Conservation (phyloP, 2,113 vertebrate genomes). For the Neogobius melanostomus region DNA sequence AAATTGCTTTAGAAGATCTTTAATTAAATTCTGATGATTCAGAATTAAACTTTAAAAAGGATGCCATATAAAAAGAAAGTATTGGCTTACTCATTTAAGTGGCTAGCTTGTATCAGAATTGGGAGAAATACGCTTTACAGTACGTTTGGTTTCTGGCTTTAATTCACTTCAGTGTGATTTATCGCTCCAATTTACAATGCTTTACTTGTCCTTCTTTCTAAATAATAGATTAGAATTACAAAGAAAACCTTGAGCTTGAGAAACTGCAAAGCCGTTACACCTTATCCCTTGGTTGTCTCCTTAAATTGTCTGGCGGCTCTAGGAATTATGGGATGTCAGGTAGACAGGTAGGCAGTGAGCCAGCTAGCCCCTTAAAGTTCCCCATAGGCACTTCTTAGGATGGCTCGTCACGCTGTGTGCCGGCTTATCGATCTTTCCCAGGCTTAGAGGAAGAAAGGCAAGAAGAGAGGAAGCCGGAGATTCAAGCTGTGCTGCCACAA, state of each 20-base stretch:
- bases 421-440: slow-evolving; percentile 69
- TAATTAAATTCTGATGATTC: no score
- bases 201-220: slow-evolving; percentile 8
- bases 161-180: slow-evolving; percentile 35
- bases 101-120: neutral
- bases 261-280: slow-evolving; percentile 20
- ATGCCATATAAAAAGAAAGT: neutral
- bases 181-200: slow-evolving; percentile 21
- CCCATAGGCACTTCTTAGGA: slow-evolving; percentile 46
- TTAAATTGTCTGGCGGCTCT: slow-evolving; percentile 35
- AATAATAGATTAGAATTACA: slow-evolving; percentile 44
- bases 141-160: slow-evolving; percentile 3
- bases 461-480: slow-evolving; percentile 30
- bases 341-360: slow-evolving; percentile 30
- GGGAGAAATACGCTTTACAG: neutral
- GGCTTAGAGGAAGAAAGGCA: slow-evolving; percentile 53
- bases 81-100: neutral
- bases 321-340: slow-evolving; percentile 51
- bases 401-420: slow-evolving; percentile 44
- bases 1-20: no score
- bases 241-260: slow-evolving; percentile 36
- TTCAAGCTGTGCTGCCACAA: slow-evolving; percentile 51
- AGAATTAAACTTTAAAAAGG: no score
- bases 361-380: slow-evolving; percentile 49
- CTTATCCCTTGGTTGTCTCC: slow-evolving; percentile 32